Evolutionary conservation across 92 coral and sea anemone genomes (phyloP).

Genomic region (Plumapathes pennacea): DNA sequence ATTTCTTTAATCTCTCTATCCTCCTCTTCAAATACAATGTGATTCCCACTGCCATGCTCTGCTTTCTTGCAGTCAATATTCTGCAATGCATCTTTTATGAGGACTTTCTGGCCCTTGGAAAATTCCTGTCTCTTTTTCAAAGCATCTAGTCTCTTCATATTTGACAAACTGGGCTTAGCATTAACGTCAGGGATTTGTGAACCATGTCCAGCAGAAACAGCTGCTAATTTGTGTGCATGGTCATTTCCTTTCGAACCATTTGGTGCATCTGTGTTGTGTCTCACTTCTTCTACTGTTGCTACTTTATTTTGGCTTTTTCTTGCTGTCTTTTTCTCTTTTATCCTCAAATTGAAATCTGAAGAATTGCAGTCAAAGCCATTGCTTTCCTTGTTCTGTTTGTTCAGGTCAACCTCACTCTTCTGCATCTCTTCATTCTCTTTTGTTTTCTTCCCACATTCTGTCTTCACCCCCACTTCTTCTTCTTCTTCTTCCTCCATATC

Average conservation of each 20-base stretch:
- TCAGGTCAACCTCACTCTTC: background rate
- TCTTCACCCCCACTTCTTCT: background rate
- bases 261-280: background rate
- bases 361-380: background rate
- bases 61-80: conserved; percentile 42
- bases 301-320: background rate
- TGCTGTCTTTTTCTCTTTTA: background rate
- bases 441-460: background rate
- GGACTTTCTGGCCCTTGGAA: conserved; percentile 37
- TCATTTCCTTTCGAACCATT: background rate
- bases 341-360: background rate
- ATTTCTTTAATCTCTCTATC: no score
- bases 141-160: conserved; percentile 77
- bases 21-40: conserved; percentile 66
- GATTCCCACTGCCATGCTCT: conserved; percentile 18
- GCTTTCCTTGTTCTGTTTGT: background rate
- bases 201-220: background rate
- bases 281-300: background rate
- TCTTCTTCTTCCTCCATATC: background rate
- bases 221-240: background rate
- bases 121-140: conserved; percentile 51
- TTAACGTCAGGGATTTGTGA: background rate
- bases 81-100: conserved; percentile 71
- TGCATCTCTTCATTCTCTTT: background rate
- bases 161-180: conserved; percentile 56